Conservation (phyloP, 1,140 invertebrate species). For the Drosophila eugracilis region DNA sequence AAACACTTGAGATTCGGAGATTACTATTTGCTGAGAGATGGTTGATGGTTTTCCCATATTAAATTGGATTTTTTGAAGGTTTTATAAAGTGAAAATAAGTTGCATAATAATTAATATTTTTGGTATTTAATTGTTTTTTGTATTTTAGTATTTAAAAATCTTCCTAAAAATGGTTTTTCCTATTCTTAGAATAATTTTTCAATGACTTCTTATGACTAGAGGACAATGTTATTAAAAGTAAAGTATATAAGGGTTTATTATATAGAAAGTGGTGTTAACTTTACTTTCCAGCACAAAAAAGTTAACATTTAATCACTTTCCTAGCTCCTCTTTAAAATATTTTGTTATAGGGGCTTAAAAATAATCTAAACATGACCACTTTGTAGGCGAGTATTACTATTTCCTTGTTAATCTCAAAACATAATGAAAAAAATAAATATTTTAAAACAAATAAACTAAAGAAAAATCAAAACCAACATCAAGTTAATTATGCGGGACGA, state of each 20-base stretch:
- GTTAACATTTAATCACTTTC: background rate
- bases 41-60: background rate
- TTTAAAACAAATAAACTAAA: conserved; percentile 18
- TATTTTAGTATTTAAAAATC: too few relatives aligned
- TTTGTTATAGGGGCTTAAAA: background rate
- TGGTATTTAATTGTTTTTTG: too few relatives aligned
- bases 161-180: too few relatives aligned
- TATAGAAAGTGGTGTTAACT: too few relatives aligned
- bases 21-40: conserved; percentile 1
- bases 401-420: background rate
- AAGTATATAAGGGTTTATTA: too few relatives aligned
- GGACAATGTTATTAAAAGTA: too few relatives aligned
- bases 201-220: too few relatives aligned
- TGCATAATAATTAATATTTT: background rate
- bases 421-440: background rate
- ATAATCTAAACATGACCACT: background rate
- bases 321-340: background rate
- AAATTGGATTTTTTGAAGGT: too few relatives aligned
- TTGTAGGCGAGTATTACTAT: conserved; percentile 1
- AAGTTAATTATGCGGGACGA: conserved; percentile 46
- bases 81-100: background rate
- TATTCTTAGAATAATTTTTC: too few relatives aligned
- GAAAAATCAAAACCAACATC: conserved; percentile 3
- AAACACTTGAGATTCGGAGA: conserved; percentile 20
- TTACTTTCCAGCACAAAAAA: background rate